These are phyloP conservation scores for Drosophila phalerata DNA, from an alignment of 2,888 invertebrate genomes.

Conservation along the genomic window DNA sequence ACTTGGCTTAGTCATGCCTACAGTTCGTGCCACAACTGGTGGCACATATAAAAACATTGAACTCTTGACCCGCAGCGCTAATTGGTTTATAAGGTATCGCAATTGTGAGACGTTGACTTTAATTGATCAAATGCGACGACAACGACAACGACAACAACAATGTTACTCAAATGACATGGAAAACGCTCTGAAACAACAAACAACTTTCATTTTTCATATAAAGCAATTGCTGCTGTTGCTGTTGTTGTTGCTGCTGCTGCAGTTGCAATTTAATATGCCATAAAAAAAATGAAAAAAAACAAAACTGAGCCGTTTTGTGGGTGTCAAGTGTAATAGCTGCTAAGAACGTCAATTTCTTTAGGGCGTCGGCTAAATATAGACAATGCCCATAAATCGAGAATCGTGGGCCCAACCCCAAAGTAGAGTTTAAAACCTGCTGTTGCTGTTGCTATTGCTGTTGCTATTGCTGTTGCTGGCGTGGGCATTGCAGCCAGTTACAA, in stretches of 20 bases:
- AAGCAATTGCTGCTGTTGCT: conserved; percentile 39
- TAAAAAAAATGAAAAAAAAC: conserved; percentile 6
- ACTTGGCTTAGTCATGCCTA: conserved; percentile 59
- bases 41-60: conserved; percentile 55
- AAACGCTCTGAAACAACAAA: conserved; percentile 46
- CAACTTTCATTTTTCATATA: conserved; percentile 76
- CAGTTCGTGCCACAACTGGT: conserved; percentile 40
- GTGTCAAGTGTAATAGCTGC: conserved; percentile 74
- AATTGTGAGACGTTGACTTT: conserved; percentile 67
- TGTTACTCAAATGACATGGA: conserved; percentile 42
- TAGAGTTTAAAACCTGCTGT: conserved; percentile 45
- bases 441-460: conserved; percentile 18
- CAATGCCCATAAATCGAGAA: conserved; percentile 43
- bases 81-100: conserved; percentile 69
- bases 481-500: conserved; percentile 68
- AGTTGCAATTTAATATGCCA: conserved; percentile 54
- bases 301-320: conserved; percentile 60
- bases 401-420: conserved; percentile 42
- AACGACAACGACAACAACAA: conserved; percentile 16
- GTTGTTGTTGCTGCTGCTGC: conserved; percentile 19
- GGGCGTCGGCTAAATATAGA: conserved; percentile 76
- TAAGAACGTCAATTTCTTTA: conserved; percentile 50
- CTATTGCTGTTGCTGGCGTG: conserved; percentile 58
- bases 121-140: conserved; percentile 75
- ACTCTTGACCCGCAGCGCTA: conserved; percentile 71